These are phyloP conservation scores for Hyposmocoma kahamanoa DNA, from an alignment of 1,140 invertebrate genomes.

Conservation along the genomic window DNA sequence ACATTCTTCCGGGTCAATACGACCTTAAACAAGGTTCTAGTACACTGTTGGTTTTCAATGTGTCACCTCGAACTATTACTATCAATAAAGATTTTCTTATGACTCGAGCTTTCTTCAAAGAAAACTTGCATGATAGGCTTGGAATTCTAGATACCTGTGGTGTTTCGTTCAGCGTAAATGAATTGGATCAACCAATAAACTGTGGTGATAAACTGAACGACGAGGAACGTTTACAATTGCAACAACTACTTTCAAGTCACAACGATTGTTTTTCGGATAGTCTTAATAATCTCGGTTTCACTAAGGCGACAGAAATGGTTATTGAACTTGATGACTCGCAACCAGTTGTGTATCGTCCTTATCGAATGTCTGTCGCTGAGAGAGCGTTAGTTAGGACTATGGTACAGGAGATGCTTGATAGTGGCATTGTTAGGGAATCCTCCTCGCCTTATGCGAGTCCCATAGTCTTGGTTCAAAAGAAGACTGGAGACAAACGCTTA, in stretches of 20 bases:
- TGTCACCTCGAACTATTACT: neutral
- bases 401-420: slow-evolving; percentile 32
- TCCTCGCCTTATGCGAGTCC: too few species aligned
- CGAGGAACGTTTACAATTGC: neutral
- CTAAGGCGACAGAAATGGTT: slow-evolving; percentile 14
- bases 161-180: neutral
- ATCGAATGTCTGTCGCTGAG: slow-evolving; percentile 20
- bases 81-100: neutral
- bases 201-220: neutral
- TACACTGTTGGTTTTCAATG: neutral
- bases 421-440: slow-evolving; percentile 38
- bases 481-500: slow-evolving; percentile 10
- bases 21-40: neutral
- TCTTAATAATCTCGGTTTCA: slow-evolving; percentile 15
- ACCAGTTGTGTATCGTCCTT: slow-evolving; percentile 22
- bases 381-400: slow-evolving; percentile 24
- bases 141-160: neutral
- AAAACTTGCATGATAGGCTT: neutral
- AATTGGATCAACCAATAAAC: slow-evolving; percentile 2
- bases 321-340: slow-evolving; percentile 19
- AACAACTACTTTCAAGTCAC: slow-evolving; percentile 11
- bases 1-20: neutral
- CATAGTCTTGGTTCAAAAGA: neutral
- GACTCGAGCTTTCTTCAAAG: slow-evolving; percentile 1
- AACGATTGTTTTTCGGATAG: slow-evolving; percentile 23